Conservation (phyloP, 2,888 invertebrate genomes). For the Catocala sponsa region DNA sequence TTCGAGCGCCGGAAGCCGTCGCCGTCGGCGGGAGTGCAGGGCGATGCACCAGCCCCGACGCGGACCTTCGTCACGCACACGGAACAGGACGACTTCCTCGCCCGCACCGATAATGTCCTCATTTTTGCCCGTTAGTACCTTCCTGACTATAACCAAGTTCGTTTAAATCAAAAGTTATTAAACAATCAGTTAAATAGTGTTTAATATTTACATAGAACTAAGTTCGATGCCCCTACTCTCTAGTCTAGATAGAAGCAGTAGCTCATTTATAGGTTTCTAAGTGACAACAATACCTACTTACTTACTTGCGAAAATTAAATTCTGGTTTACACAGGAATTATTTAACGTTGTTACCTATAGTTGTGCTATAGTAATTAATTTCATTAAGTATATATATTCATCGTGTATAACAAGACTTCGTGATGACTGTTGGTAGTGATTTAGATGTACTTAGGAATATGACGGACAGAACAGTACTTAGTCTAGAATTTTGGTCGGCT, state of each 20-base stretch:
- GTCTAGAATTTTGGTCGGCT: conserved; percentile 57
- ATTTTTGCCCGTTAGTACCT: conserved; percentile 91
- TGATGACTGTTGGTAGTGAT: not conserved
- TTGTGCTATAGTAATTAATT: too few relatives aligned
- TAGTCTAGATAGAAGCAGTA: conserved; percentile 52
- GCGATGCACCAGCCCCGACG: conserved; percentile 87
- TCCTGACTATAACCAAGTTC: conserved; percentile 52
- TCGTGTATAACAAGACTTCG: not conserved
- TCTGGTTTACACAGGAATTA: not conserved
- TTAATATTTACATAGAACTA: conserved; percentile 54
- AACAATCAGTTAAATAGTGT: conserved; percentile 39
- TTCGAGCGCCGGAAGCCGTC: conserved; percentile 85
- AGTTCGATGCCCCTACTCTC: conserved; percentile 71
- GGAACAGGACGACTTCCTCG: conserved; percentile 90
- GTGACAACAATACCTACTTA: conserved; percentile 1
- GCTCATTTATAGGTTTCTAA: conserved; percentile 32
- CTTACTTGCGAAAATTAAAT: not conserved
- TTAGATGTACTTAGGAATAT: not conserved
- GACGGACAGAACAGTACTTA: conserved; percentile 27
- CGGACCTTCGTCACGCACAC: conserved; percentile 86
- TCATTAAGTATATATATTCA: too few relatives aligned
- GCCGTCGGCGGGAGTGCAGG: conserved; percentile 87
- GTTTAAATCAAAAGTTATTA: conserved; percentile 46
- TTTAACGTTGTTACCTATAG: too few relatives aligned
- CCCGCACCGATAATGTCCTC: conserved; percentile 90